A percentile compares a stretch with the other conserved stretches of the same genome.
Conservation (phyloP, 2,113 vertebrate species). For the Gallinago paraguaiae region DNA sequence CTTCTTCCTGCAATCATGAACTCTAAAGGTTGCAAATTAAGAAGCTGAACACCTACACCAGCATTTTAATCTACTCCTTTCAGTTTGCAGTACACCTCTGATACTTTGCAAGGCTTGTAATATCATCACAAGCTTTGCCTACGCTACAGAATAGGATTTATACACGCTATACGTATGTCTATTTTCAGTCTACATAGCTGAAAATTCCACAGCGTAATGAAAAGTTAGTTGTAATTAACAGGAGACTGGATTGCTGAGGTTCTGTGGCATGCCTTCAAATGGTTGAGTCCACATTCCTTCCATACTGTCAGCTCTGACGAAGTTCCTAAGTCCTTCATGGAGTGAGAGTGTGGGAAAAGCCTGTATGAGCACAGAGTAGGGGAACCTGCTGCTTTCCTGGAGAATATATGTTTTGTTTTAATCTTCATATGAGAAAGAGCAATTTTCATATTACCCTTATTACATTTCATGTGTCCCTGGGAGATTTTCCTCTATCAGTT, state of each 20-base stretch:
- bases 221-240: slow-evolving; percentile 14
- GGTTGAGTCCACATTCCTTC: slow-evolving; percentile 28
- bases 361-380: background rate
- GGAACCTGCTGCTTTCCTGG: slow-evolving; percentile 39
- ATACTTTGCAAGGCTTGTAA: background rate
- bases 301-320: background rate
- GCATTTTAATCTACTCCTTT: background rate
- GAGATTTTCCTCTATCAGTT: slow-evolving; percentile 40
- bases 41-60: background rate
- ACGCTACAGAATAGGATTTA: background rate
- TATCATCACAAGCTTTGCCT: background rate
- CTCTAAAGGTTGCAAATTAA: background rate
- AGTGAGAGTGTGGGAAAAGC: slow-evolving; percentile 14
- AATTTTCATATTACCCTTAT: slow-evolving; percentile 8
- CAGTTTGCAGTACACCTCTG: background rate
- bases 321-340: background rate
- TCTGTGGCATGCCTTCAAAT: slow-evolving; percentile 5
- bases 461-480: background rate
- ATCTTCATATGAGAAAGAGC: background rate
- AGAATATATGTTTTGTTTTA: slow-evolving; percentile 19
- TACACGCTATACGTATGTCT: background rate
- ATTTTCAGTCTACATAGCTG: background rate
- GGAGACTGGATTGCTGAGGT: background rate
- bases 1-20: background rate
- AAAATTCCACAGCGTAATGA: slow-evolving; percentile 2